phyloP scores from a whole-genome alignment of 2,113 vertebrate species.

The Corydoras sp. region DNA sequence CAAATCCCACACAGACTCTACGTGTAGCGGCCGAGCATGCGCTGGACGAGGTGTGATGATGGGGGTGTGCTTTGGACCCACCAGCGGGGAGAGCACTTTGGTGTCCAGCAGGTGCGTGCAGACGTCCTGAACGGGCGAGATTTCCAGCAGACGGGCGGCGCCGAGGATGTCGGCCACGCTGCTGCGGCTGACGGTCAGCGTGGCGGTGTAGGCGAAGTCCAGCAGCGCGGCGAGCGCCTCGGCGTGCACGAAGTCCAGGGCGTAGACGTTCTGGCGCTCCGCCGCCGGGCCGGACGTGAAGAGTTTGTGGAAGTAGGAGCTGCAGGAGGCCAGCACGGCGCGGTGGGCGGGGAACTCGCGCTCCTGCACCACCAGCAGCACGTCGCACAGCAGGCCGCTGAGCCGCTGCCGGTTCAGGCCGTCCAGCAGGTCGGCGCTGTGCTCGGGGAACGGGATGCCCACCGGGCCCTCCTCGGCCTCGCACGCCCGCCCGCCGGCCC shows the following conservation, averaged over 20 bases:
- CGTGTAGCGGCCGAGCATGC: too few relatives aligned
- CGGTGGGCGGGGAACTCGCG: slow-evolving; percentile 95
- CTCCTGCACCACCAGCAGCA: slow-evolving; percentile 88
- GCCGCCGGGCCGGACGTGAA: slow-evolving; percentile 92
- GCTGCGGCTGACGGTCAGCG: slow-evolving; percentile 88
- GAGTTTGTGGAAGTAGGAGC: slow-evolving; percentile 96
- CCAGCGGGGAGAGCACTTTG: slow-evolving; percentile 85
- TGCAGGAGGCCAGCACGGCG: slow-evolving; percentile 94
- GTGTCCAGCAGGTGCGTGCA: slow-evolving; percentile 95
- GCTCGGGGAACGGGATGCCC: slow-evolving; percentile 97
- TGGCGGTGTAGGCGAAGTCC: slow-evolving; percentile 98
- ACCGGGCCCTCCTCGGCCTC: slow-evolving; percentile 90
- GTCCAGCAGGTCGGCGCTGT: slow-evolving; percentile 92
- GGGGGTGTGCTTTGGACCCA: slow-evolving; percentile 31
- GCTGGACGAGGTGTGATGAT: neutral
- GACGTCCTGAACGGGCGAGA: slow-evolving; percentile 87
- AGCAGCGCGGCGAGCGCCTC: slow-evolving; percentile 89
- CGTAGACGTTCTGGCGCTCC: slow-evolving; percentile 91
- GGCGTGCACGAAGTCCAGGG: slow-evolving; percentile 88
- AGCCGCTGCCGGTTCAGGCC: slow-evolving; percentile 91
- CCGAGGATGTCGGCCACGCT: slow-evolving; percentile 90
- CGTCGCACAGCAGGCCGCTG: slow-evolving; percentile 88
- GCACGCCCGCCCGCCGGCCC: slow-evolving; percentile 56
- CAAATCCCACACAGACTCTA: too few relatives aligned
- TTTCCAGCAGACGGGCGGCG: slow-evolving; percentile 88